These are phyloP conservation scores for Zaprionus africanus DNA, from an alignment of 1,140 invertebrate genomes.

Conservation along the genomic window DNA sequence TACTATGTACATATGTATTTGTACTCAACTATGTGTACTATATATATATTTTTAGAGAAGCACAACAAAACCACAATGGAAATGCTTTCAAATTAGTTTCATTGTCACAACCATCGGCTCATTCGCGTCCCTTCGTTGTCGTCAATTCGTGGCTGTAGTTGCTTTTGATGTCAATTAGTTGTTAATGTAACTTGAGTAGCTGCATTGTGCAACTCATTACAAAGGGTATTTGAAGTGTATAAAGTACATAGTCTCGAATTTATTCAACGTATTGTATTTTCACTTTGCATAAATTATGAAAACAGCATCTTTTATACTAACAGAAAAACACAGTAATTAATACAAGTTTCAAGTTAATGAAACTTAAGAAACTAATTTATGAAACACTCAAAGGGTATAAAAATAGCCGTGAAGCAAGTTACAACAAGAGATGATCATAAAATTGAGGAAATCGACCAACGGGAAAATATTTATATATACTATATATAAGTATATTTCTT, in stretches of 20 bases:
- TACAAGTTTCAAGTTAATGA: background rate
- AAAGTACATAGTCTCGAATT: conserved; percentile 12
- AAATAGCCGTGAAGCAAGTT: conserved; percentile 6
- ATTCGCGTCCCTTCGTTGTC: conserved; percentile 2
- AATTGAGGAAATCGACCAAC: conserved; percentile 1
- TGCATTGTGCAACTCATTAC: conserved; percentile 22
- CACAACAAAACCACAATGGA: conserved; percentile 6
- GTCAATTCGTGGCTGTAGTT: conserved; percentile 12
- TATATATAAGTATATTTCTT: background rate
- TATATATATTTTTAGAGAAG: conserved; percentile 5
- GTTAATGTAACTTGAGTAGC: conserved; percentile 27
- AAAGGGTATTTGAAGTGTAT: conserved; percentile 12
- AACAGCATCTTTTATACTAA: conserved; percentile 1
- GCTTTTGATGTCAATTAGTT: conserved; percentile 27
- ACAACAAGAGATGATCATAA: background rate
- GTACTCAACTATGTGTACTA: background rate
- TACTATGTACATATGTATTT: background rate
- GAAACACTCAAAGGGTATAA: background rate
- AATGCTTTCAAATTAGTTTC: conserved; percentile 15
- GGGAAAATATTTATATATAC: conserved; percentile 3
- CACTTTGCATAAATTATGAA: conserved; percentile 15
- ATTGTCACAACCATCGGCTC: conserved; percentile 13
- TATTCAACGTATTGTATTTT: conserved; percentile 17
- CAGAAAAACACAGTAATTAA: background rate
- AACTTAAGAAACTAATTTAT: background rate